phyloP scores from a whole-genome alignment of 1,140 invertebrate species.

The Pygmarrhopalites habei region DNA sequence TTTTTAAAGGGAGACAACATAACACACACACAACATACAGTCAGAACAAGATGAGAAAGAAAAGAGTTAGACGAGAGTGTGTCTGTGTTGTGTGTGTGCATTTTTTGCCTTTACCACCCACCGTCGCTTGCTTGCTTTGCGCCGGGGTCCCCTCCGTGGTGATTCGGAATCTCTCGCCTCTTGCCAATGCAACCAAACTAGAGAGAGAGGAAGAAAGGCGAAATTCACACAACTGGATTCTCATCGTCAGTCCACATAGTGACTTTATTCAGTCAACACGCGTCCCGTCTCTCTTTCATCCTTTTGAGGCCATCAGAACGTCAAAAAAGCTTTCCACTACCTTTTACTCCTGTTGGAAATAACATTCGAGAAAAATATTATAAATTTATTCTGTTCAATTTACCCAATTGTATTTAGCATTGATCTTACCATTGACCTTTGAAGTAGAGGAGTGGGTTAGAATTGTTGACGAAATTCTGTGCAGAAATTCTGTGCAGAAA shows the following conservation, averaged over 20 bases:
- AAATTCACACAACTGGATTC: background rate
- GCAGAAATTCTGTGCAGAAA: no score
- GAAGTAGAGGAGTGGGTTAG: no score
- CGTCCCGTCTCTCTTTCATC: no score
- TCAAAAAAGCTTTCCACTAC: no score
- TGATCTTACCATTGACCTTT: no score
- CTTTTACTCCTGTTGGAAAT: no score
- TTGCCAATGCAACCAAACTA: background rate
- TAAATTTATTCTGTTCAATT: no score
- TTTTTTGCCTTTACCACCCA: constrained; percentile 8
- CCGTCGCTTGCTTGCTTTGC: background rate
- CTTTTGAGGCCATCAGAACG: background rate
- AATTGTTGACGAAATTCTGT: no score
- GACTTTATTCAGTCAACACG: background rate
- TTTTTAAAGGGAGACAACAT: background rate
- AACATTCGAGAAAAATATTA: no score
- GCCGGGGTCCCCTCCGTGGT: background rate
- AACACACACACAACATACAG: no score
- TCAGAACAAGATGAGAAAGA: background rate
- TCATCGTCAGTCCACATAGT: background rate
- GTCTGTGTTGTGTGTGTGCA: no score
- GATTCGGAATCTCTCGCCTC: constrained; percentile 7
- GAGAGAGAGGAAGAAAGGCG: background rate
- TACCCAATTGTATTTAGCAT: no score
- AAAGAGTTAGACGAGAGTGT: background rate